Base-by-base conservation (phyloP, 2,888 invertebrate species). In the Nemotelus pantherinus region DNA sequence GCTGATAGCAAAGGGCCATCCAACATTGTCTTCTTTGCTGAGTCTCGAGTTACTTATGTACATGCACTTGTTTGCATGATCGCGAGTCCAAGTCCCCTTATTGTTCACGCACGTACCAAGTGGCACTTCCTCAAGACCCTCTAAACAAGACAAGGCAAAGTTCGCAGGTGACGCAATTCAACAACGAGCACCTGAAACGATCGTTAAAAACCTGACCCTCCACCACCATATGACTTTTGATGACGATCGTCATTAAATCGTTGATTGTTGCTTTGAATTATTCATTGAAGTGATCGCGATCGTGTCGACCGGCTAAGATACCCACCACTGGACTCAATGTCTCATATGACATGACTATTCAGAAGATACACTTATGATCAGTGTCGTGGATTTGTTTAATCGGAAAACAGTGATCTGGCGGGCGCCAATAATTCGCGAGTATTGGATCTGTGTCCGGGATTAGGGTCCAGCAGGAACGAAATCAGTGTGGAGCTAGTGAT, bases 201-300 rank as follows among this genome's bases (percentile, higher is more conserved):
- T 41, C 53, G 68, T 68, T 68, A 65, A 68, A 41, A 68, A 6
- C 7, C 53, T 10, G 41, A 9, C 65, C 6, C 10, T 43, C 55
- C 41, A 43, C 63, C 25, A 0, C 60, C 60, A 74, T 48, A 48
- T 63, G 60, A 25, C 60, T 25, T 39, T 68, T 43, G 55, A 70
- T 70, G 10, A 64, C 45, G 67, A 39, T 47, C 44, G 41, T 70
- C 43, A 7, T 55, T 3, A 44, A 70, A 43, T 44, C 43, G 43
- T 55, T 3, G 55, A 70, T 55, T 44, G 70, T 53, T 55, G 53
- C 43, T 58, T 63, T 74, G 63, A 74, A 72, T 74, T 57, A 74
- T 60, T 74, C 74, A 74, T 74, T 48, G 63, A 47, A 58, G 72
- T 44, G 70, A 45, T 57, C 53, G 53, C 25, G 71, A 57, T 71